These are phyloP conservation scores for Drepana arcuata DNA, from an alignment of 1,140 invertebrate species.

Conservation along the genomic window DNA sequence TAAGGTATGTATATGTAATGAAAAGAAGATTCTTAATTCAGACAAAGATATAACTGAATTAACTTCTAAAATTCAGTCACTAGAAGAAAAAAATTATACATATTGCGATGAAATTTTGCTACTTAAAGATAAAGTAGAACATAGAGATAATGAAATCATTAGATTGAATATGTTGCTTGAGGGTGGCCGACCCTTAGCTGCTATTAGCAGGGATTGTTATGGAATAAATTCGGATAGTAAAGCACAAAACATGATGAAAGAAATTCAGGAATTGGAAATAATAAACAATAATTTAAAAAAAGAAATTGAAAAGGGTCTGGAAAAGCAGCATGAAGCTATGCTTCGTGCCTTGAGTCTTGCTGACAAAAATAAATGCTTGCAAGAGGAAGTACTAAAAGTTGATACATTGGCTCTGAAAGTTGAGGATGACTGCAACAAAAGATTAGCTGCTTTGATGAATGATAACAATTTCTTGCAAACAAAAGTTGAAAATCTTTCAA, in stretches of 20 bases:
- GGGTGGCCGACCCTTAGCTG: slow-evolving; percentile 73
- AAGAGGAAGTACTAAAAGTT: slow-evolving; percentile 78
- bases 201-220: slow-evolving; percentile 73
- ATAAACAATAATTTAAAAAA: slow-evolving; percentile 72
- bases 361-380: slow-evolving; percentile 76
- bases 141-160: slow-evolving; percentile 76
- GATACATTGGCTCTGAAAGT: slow-evolving; percentile 78
- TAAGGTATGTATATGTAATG: slow-evolving; percentile 42
- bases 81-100: slow-evolving; percentile 47
- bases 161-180: slow-evolving; percentile 76
- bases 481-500: slow-evolving; percentile 35
- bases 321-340: slow-evolving; percentile 83
- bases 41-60: slow-evolving; percentile 36
- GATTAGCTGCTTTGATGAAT: slow-evolving; percentile 43
- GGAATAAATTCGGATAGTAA: slow-evolving; percentile 58
- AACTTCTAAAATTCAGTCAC: slow-evolving; percentile 28
- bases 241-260: slow-evolving; percentile 47
- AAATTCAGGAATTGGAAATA: slow-evolving; percentile 70
- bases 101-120: slow-evolving; percentile 53
- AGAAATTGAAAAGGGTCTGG: slow-evolving; percentile 70
- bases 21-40: slow-evolving; percentile 21
- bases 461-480: slow-evolving; percentile 44
- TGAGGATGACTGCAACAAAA: slow-evolving; percentile 76
- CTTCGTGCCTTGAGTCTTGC: slow-evolving; percentile 77
- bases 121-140: slow-evolving; percentile 54